Evolutionary conservation across 2,113 vertebrate genomes (phyloP).

Genomic region (Trogon melanurus): DNA sequence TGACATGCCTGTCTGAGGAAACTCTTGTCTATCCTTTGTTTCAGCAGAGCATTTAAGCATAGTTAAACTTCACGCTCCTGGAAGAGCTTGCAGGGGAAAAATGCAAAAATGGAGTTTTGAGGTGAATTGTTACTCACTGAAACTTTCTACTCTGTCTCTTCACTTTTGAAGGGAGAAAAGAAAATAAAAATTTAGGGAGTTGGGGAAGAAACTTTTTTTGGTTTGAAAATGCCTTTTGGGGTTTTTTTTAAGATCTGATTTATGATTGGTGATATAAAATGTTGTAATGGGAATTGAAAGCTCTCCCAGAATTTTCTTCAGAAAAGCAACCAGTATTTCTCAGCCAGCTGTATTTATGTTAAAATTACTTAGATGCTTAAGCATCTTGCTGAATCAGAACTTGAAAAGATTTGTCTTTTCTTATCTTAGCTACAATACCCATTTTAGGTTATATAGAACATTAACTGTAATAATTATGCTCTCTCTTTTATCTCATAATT

Average conservation of each 20-base stretch:
- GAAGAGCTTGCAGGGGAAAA: not conserved
- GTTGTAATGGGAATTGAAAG: not conserved
- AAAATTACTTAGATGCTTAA: not conserved
- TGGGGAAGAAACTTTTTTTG: not conserved
- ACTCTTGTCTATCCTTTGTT: not conserved
- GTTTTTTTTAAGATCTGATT: not conserved
- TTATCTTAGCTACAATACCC: not conserved
- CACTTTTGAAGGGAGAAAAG: not conserved
- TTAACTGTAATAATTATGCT: not conserved
- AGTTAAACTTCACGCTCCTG: not conserved
- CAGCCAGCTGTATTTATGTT: not conserved
- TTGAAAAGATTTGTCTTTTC: not conserved
- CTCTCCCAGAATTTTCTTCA: not conserved
- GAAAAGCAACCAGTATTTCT: not conserved
- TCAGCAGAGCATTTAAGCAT: not conserved
- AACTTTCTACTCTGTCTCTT: not conserved
- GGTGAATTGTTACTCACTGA: not conserved
- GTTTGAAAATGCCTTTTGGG: not conserved
- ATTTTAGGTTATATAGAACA: not conserved
- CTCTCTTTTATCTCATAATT: conserved; percentile 13
- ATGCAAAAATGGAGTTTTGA: not conserved
- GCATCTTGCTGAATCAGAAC: not conserved
- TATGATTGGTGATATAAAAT: not conserved
- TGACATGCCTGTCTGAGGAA: not conserved
- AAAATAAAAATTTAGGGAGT: not conserved